Evolutionary conservation across 2,797 vertebrate species (phyloP).

Genomic region (Tarsius wallacei): DNA sequence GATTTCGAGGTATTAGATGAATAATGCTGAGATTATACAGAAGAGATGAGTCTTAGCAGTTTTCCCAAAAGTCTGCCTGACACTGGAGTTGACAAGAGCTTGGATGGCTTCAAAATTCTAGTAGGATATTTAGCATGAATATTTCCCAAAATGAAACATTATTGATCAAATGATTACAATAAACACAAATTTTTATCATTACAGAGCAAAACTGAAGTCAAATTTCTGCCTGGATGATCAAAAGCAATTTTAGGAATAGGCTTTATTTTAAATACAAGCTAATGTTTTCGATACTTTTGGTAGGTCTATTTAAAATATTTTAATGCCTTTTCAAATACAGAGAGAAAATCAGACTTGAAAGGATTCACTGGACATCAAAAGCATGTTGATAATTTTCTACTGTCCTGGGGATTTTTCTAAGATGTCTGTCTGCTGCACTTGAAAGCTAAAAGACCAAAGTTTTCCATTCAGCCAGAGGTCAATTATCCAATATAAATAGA

Average conservation of each 20-base stretch:
- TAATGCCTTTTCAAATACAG: constrained; percentile 71
- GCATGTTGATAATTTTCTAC: constrained; percentile 80
- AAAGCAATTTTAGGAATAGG: constrained; percentile 60
- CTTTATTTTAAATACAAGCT: constrained; percentile 55
- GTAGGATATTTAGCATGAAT: not conserved
- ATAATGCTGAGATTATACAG: constrained; percentile 77
- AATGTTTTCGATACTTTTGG: constrained; percentile 48
- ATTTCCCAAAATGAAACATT: constrained; percentile 56
- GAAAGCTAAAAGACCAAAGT: constrained; percentile 79
- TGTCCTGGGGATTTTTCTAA: constrained; percentile 72
- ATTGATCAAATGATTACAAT: constrained; percentile 28
- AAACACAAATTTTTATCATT: constrained; percentile 52
- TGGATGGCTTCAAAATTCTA: constrained; percentile 6
- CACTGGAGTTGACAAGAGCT: not conserved
- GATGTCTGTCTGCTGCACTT: constrained; percentile 54
- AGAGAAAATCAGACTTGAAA: constrained; percentile 68
- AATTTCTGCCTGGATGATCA: constrained; percentile 72
- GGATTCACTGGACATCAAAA: constrained; percentile 80
- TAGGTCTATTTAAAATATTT: constrained; percentile 80
- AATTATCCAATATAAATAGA: constrained; percentile 60
- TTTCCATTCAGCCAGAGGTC: constrained; percentile 30
- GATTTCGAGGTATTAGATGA: constrained; percentile 77
- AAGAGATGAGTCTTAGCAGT: constrained; percentile 53
- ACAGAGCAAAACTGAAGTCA: constrained; percentile 18
- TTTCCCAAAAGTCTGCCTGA: constrained; percentile 59